Evolutionary conservation across 2,113 vertebrate genomes (phyloP).

Genomic region (Salvelinus namaycush): DNA sequence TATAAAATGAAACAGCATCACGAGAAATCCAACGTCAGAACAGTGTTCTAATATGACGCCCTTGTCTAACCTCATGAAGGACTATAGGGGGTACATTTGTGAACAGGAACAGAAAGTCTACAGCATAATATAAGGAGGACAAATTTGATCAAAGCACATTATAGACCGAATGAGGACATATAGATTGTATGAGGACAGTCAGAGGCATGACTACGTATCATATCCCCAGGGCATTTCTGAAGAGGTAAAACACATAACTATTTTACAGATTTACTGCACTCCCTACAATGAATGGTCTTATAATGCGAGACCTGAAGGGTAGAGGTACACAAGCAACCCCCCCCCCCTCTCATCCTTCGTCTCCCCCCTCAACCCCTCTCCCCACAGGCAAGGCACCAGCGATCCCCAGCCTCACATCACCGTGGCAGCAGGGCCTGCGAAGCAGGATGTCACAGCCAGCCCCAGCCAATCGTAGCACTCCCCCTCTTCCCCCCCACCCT

Average conservation of each 20-base stretch:
- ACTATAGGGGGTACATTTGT: too few relatives aligned
- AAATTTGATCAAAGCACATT: not conserved
- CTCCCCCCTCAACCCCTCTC: not conserved
- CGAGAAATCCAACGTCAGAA: not conserved
- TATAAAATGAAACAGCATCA: conserved; percentile 14
- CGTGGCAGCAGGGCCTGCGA: conserved; percentile 28
- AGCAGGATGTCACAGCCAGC: conserved; percentile 44
- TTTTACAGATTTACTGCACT: not conserved
- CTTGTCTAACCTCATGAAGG: not conserved
- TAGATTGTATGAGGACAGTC: too few relatives aligned
- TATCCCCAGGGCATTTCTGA: conserved; percentile 33
- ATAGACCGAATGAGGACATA: not conserved
- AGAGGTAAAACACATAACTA: conserved; percentile 8
- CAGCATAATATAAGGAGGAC: not conserved
- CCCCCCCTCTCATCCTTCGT: not conserved
- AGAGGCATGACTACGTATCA: not conserved
- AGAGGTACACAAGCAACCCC: not conserved
- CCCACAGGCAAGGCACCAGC: not conserved
- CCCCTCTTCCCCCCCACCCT: not conserved
- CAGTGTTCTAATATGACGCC: not conserved
- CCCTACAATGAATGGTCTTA: conserved; percentile 3
- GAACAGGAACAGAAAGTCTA: not conserved
- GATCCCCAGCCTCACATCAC: not conserved
- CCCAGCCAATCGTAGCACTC: conserved; percentile 38
- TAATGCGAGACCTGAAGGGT: conserved; percentile 1